Base-by-base conservation (phyloP, 2,797 vertebrate genomes). In the Amblyopsis hoosieri region DNA sequence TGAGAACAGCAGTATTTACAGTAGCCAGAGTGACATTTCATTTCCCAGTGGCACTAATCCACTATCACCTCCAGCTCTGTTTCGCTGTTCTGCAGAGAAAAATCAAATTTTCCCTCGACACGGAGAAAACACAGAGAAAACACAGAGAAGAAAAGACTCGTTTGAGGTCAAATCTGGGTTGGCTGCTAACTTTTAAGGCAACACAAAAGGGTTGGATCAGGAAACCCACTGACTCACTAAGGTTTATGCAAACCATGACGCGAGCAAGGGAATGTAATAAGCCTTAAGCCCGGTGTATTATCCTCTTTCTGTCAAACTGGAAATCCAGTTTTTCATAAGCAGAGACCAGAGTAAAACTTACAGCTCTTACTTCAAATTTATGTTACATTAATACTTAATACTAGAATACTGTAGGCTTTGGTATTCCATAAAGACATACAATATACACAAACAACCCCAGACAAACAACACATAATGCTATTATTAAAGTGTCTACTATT, bases 111-210 rank as follows among this genome's bases (percentile, higher is more conserved):
- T 55, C 45, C 48, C 52, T 62, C 48, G 55, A 75, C 54, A 59
- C 12, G 0, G 31, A 61, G 54, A 52, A 12, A 6, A 62, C 2
- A 37, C 67, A 23, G 31, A 63, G 54, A 52, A 12, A 6, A 62
- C 2, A 37, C 67, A 23, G 64, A 69, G 48, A 66, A 69, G 47
- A 62, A 59, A 47, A 62, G 42, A 69, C 60, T 67, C 60, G 65
- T 73, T 49, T 1, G 59, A 67, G 72, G 72, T 79, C 63, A 72
- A 48, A 77, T 51, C 29, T 12, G 13, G 60, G 60, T 62, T 45
- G 65, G 64, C 69, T 58, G 62, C 66, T 61, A 59, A 72, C 69
- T 80, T 75, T 74, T 75, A 68, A 60, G 64, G 65, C 31, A 67
- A 70, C 68, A 66, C 66, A 81, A 67, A 72, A n/a, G 64, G 60